Base-by-base conservation (phyloP, 2,888 invertebrate genomes). In the Hoplodrina ambigua region DNA sequence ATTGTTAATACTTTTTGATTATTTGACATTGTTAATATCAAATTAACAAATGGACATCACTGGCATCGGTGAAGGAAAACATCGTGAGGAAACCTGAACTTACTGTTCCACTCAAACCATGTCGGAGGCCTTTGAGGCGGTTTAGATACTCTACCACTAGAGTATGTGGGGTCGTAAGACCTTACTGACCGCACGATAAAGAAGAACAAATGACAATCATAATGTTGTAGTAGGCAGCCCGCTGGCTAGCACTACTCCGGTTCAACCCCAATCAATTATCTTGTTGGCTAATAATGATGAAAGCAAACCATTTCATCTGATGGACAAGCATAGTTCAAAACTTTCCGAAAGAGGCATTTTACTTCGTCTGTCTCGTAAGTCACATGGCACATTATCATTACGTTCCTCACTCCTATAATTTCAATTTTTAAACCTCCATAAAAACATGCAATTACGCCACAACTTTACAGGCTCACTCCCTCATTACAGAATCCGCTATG, bases 311-410 rank as follows among this genome's bases (percentile, higher is more conserved):
- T 60, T 33, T 49, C 50, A 73, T 33, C 50, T 33, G 17, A 56
- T 56, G 13, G 17, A 50, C 19, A 33, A 66, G 10, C 37, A 13
- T 37, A 15, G 33, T 37, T n/a, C 17, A 52, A 55, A 44, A 75
- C 30, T 41, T 71, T 50, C 55, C 33, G 49, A 54, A 74, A 50
- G 33, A 58, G 33, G 33, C 55, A 69, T 72, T 76, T 59, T 54
- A 55, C 49, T n/a, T 50, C 49, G 33, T 50, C 70, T 17, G 15
- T 70, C 70, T 69, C 70, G 49, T 72, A 50, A 59, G 54, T 61
- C 57, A 46, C 55, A 44, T 62, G 25, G 46, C 69, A 69, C 71
- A 66, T 74, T 65, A 69, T 75, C 71, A 79, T 74, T 77, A 77
- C 37, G 55, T 62, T 8, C 41, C n/a, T 20, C 33, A 75, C 60